Percentiles rank a stretch among this genome's conserved stretches.
Conservation (phyloP, 2,113 vertebrate species). For the Sturnira hondurensis region DNA sequence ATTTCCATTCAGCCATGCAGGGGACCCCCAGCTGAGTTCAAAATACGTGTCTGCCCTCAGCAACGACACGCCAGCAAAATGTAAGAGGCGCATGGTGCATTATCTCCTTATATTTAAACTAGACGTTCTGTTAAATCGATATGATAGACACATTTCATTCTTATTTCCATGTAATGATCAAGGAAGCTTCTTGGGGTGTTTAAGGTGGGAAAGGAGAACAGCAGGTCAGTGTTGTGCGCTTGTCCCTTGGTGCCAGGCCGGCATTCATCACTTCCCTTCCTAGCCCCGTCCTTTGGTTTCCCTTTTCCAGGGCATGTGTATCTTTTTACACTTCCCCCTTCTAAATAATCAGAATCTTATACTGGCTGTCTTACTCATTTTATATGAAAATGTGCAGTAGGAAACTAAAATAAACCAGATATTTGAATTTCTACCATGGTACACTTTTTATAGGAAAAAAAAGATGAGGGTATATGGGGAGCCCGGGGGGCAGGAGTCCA, state of each 20-base stretch:
- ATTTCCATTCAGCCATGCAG: neutral
- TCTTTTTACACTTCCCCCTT: neutral
- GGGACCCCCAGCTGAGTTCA: neutral
- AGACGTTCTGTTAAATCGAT: neutral
- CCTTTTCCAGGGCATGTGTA: neutral
- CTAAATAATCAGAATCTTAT: neutral
- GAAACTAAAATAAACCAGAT: neutral
- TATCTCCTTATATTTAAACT: neutral
- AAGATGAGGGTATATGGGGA: neutral
- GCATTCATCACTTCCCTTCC: neutral
- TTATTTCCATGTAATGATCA: conserved; percentile 8
- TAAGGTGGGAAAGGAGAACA: neutral
- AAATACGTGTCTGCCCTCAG: neutral
- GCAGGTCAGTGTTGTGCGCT: neutral
- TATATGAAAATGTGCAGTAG: neutral
- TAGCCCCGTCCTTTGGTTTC: neutral
- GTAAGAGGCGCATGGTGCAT: neutral
- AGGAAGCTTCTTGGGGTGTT: neutral
- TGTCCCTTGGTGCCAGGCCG: neutral
- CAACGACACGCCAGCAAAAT: neutral
- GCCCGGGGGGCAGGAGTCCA: neutral
- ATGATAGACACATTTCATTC: neutral
- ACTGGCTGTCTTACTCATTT: neutral
- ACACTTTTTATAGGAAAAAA: neutral
- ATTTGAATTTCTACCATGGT: neutral